Percentiles rank a stretch among this genome's conserved stretches.
Evolutionary conservation across 2,797 vertebrate genomes (phyloP).

Genomic region (Sitta carolinensis): DNA sequence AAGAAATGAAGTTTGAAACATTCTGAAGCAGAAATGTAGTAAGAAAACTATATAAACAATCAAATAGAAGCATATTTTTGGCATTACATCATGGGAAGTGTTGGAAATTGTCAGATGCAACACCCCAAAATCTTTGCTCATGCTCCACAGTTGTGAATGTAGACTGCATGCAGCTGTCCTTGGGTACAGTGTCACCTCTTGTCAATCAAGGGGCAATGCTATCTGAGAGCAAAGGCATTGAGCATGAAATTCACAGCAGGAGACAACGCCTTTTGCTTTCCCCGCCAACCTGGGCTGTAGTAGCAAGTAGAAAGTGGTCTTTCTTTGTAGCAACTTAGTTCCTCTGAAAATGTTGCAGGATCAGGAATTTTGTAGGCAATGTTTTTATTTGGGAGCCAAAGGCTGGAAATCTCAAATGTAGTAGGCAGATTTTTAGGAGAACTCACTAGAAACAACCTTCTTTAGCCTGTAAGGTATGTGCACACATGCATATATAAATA

Average conservation of each 20-base stretch:
- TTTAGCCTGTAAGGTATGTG: not conserved
- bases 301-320: not conserved
- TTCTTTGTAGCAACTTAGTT: not conserved
- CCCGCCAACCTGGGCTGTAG: not conserved
- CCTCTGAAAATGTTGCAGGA: not conserved
- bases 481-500: rapidly evolving
- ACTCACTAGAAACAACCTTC: not conserved
- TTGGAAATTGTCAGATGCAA: not conserved
- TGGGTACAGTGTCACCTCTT: not conserved
- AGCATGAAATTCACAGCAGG: not conserved
- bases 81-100: not conserved
- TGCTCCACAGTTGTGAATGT: not conserved
- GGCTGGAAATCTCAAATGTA: not conserved
- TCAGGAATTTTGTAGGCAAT: not conserved
- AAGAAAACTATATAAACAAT: not conserved
- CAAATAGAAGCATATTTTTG: not conserved
- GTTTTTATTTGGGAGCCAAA: not conserved
- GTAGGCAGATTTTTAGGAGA: not conserved
- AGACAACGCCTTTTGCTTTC: not conserved
- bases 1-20: not conserved
- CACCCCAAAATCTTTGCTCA: not conserved
- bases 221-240: not conserved
- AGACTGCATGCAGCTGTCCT: not conserved
- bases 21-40: not conserved
- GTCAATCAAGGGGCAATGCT: not conserved